A percentile compares a stretch with the other conserved stretches of the same genome.
phyloP scores from a whole-genome alignment of 2,113 vertebrate species.

The Gallinago jamesoni region DNA sequence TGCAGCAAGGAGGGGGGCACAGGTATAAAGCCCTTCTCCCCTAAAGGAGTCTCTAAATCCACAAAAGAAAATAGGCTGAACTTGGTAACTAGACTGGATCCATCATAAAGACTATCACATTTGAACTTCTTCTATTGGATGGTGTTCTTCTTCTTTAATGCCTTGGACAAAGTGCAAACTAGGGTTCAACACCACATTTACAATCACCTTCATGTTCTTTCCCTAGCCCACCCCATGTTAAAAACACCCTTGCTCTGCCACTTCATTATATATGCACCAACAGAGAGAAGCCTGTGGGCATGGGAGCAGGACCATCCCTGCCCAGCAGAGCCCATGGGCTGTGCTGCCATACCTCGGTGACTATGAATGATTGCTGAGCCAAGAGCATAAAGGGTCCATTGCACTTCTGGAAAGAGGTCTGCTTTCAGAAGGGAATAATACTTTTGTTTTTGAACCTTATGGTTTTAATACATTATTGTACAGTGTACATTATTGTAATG shows the following conservation, averaged over 20 bases:
- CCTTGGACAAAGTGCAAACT: not conserved
- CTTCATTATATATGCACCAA: not conserved
- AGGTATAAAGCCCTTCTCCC: not conserved
- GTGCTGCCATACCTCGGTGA: not conserved
- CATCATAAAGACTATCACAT: not conserved
- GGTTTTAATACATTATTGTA: not conserved
- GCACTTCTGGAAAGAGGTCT: not conserved
- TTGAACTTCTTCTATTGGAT: not conserved
- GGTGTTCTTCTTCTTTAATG: not conserved
- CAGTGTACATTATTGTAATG: not conserved
- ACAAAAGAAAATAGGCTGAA: not conserved
- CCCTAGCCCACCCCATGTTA: not conserved
- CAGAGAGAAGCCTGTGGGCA: not conserved
- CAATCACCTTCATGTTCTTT: not conserved
- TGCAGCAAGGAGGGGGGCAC: not conserved
- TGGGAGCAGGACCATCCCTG: not conserved
- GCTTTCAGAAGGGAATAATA: not conserved
- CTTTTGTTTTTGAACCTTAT: not conserved
- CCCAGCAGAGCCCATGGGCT: not conserved
- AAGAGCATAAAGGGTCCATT: not conserved
- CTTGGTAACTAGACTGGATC: not conserved
- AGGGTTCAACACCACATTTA: not conserved
- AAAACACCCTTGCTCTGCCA: not conserved
- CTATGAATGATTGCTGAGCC: not conserved
- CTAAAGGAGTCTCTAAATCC: not conserved